phyloP scores from a whole-genome alignment of 2,113 vertebrate genomes.

The Grantiella picta region DNA sequence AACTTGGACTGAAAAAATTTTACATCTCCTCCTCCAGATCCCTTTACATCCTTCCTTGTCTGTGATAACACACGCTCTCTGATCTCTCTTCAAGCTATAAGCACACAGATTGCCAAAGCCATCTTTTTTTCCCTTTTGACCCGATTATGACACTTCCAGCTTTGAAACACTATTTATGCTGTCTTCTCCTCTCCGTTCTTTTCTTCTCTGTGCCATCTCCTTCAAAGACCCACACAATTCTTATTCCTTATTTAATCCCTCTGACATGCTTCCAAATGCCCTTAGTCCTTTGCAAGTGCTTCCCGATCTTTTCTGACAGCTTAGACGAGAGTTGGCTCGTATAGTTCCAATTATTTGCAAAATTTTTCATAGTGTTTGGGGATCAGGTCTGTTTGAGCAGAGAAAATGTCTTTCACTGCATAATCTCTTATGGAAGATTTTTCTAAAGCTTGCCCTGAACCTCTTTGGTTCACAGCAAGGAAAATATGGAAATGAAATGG shows the following conservation, averaged over 20 bases:
- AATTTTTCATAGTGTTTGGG: not conserved
- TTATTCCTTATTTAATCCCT: conserved; percentile 3
- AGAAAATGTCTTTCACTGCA: not conserved
- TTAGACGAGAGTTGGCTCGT: not conserved
- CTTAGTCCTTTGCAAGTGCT: conserved; percentile 7
- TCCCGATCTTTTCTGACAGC: not conserved
- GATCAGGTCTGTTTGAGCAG: not conserved
- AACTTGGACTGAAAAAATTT: not conserved
- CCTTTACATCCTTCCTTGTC: not conserved
- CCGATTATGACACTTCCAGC: not conserved
- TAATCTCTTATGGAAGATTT: not conserved
- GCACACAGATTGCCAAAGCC: not conserved
- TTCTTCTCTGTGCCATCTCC: not conserved
- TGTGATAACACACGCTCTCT: not conserved
- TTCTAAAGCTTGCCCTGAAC: not conserved
- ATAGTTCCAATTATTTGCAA: not conserved
- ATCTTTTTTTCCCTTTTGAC: not conserved
- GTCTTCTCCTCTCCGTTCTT: not conserved
- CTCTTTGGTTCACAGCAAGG: not conserved
- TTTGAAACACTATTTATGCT: conserved; percentile 29
- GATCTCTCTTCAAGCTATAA: not conserved
- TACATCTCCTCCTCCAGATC: not conserved
- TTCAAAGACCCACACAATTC: conserved; percentile 8
- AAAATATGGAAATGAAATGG: not conserved
- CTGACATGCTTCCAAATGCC: not conserved